These are phyloP conservation scores for Drosophila bocki DNA, from an alignment of 1,140 invertebrate genomes.

Conservation along the genomic window DNA sequence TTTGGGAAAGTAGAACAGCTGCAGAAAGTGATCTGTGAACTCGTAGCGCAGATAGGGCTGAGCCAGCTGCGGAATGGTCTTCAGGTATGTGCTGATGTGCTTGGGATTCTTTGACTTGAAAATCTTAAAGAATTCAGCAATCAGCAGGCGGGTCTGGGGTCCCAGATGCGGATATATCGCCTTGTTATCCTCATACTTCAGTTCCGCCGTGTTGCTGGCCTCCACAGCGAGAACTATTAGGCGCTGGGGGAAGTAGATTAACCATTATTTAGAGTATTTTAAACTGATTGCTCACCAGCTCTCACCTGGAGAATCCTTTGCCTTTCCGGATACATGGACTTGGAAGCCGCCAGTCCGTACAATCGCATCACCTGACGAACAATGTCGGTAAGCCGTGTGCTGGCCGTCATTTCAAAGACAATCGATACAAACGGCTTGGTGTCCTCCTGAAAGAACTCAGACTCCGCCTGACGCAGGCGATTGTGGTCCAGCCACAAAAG, in stretches of 20 bases:
- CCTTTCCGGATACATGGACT: slow-evolving; percentile 35
- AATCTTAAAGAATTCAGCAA: slow-evolving; percentile 62
- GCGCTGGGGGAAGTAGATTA: slow-evolving; percentile 22
- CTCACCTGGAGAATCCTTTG: slow-evolving; percentile 49
- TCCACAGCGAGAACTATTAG: slow-evolving; percentile 58
- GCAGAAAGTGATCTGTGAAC: slow-evolving; percentile 65
- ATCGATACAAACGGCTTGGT: slow-evolving; percentile 51
- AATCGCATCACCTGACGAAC: slow-evolving; percentile 52
- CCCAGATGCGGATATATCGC: slow-evolving; percentile 58
- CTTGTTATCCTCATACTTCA: slow-evolving; percentile 49
- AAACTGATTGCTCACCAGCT: not conserved
- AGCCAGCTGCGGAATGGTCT: slow-evolving; percentile 37
- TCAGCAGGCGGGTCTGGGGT: slow-evolving; percentile 40
- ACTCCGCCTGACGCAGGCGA: slow-evolving; percentile 54
- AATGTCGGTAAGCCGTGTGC: slow-evolving; percentile 36
- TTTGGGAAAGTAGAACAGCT: slow-evolving; percentile 58
- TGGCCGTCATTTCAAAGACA: slow-evolving; percentile 51
- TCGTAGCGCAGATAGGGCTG: slow-evolving; percentile 61
- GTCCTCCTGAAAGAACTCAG: slow-evolving; percentile 66
- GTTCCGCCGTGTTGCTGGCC: slow-evolving; percentile 63
- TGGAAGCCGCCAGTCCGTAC: slow-evolving; percentile 45
- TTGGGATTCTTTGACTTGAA: slow-evolving; percentile 58
- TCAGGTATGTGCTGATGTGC: slow-evolving; percentile 53
- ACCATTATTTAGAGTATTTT: not conserved
- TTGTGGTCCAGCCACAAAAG: slow-evolving; percentile 69